Evolutionary conservation across 1,140 invertebrate species (phyloP).

Genomic region (Homalodisca vitripennis): DNA sequence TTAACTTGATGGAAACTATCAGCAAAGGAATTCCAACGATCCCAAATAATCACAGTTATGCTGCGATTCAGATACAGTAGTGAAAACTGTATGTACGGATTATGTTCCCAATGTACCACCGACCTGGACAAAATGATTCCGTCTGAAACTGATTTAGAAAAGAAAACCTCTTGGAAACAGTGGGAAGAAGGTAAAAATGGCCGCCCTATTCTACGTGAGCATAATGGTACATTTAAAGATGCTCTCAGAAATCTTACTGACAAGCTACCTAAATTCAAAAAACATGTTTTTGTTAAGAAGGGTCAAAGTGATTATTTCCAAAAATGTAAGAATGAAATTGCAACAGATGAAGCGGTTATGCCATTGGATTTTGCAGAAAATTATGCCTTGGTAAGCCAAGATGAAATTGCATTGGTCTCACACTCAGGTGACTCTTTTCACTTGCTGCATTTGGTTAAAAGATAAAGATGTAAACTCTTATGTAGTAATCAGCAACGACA

Average conservation of each 20-base stretch:
- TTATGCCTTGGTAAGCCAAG: conserved; percentile 1
- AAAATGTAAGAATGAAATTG: not conserved
- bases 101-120: not conserved
- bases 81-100: not conserved
- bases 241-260: not conserved
- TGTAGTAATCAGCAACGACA: conserved; percentile 3
- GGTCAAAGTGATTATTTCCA: not conserved
- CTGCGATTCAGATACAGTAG: not conserved
- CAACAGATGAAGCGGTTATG: not conserved
- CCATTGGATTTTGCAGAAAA: conserved; percentile 9
- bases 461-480: not conserved
- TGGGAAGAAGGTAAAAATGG: not conserved
- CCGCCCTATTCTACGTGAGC: not conserved
- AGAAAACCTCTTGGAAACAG: not conserved
- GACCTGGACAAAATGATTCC: not conserved
- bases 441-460: not conserved
- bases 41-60: not conserved
- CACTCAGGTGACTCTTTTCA: not conserved
- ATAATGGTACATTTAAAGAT: not conserved
- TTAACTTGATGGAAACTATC: not conserved
- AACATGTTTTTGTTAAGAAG: not conserved
- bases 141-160: not conserved
- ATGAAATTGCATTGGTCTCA: conserved; percentile 3
- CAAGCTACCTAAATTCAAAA: not conserved
- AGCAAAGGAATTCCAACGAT: not conserved